phyloP scores from a whole-genome alignment of 2,113 vertebrate species.

The Anoplopoma fimbria region DNA sequence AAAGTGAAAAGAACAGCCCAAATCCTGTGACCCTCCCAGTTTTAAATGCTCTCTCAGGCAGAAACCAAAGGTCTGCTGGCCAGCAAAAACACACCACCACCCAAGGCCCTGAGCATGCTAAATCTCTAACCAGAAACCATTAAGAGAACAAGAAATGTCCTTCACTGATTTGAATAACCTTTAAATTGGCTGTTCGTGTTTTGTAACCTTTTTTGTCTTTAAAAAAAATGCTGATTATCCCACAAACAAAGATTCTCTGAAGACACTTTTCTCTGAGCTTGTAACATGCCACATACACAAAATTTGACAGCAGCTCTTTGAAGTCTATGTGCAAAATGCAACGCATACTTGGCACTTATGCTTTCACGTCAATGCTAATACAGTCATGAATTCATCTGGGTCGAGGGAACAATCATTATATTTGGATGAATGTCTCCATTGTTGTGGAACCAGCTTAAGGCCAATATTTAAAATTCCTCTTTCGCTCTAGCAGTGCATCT shows the following conservation, averaged over 20 bases:
- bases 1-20: conserved; percentile 58
- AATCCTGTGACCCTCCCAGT: conserved; percentile 61
- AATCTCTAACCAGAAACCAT: conserved; percentile 23
- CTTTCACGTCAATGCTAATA: background rate
- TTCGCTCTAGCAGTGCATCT: background rate
- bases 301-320: background rate
- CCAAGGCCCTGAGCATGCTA: conserved; percentile 49
- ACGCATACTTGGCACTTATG: background rate
- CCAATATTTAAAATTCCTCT: conserved; percentile 6
- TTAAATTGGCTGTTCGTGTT: conserved; percentile 12
- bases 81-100: conserved; percentile 73
- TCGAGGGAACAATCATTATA: background rate
- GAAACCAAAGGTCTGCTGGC: conserved; percentile 47
- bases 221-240: background rate
- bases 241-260: background rate
- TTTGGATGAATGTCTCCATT: conserved; percentile 27
- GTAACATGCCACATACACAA: background rate
- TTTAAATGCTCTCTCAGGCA: conserved; percentile 64
- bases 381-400: background rate
- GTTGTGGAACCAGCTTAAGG: background rate
- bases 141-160: conserved; percentile 16
- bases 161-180: background rate
- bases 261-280: background rate
- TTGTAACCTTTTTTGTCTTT: background rate
- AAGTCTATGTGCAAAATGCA: background rate